Evolutionary conservation across 1,140 invertebrate genomes (phyloP), one percentile per base, ranked within the genome.

Genomic region (Scaptomyza graminum): DNA sequence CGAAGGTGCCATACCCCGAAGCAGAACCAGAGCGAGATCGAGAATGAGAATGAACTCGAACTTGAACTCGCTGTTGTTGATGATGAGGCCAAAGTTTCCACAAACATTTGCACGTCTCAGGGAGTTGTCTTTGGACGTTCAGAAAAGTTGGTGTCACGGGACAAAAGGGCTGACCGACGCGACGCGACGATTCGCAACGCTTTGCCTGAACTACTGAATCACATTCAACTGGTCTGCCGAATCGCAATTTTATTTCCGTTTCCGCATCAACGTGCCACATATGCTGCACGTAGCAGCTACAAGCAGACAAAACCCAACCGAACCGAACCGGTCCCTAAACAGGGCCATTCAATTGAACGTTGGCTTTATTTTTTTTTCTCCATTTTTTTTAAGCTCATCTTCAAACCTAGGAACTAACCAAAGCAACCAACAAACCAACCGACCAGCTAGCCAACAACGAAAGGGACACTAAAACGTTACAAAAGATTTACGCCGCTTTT

Each of bases 221-320:
- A 68, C 82, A 85, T 85, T 87, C 82, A 85, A 85, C 81, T 85
- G 82, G 81, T 84, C 70, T 11, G 16, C 47, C 59, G 60, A 81
- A 87, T 87, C 81, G 81, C 81, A 85, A 71, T 85, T 85, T 85
- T 87, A 87, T 81, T 81, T 74, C 74, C 77, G 75, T 72, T 81
- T 76, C 76, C 74, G 78, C 66, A 74, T 62, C 65, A 37, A 75
- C 76, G 76, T 59, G 54, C 49, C 54, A 67, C 63, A 64, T 52
- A 73, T 68, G 56, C 70, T 46, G 43, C 61, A 55, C 50, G 41
- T 50, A 65, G 22, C n/a, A 43, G 57, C 12, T 28, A 63, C 25
- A 25, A 22, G 15, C 18, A 22, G 18, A 22, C n/a, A n/a, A n/a
- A n/a, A n/a, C n/a, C n/a, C n/a, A n/a, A n/a, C n/a, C n/a, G n/a